These are phyloP conservation scores for Meteorus cinctellus DNA, from an alignment of 2,888 invertebrate genomes.

Conservation along the genomic window DNA sequence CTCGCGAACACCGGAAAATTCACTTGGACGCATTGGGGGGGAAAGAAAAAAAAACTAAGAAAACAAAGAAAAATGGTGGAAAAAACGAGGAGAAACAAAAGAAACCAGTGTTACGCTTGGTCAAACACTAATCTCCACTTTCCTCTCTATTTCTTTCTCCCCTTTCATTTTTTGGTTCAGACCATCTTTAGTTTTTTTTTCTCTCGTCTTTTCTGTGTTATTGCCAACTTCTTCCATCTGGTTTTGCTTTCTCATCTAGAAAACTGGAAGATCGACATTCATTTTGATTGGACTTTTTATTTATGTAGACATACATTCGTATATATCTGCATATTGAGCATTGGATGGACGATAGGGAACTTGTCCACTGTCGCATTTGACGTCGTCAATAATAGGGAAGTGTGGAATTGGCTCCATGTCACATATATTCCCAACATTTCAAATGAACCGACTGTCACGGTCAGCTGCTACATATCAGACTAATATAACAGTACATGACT, in stretches of 20 bases:
- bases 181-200: background rate
- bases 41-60: background rate
- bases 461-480: conserved; percentile 12
- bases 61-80: background rate
- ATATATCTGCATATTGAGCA: background rate
- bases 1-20: background rate
- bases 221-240: background rate
- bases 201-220: background rate
- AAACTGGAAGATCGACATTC: background rate
- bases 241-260: background rate
- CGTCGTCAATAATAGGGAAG: conserved; percentile 20
- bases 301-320: background rate
- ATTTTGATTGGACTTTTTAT: background rate
- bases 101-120: background rate
- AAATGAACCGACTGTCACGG: conserved; percentile 4
- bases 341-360: background rate
- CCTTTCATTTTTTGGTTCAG: background rate
- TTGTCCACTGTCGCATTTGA: conserved; percentile 4
- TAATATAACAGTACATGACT: background rate
- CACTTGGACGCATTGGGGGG: background rate
- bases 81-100: background rate
- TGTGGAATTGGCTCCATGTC: background rate
- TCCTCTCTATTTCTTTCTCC: background rate
- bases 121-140: conserved; percentile 7
- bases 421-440: background rate